Evolutionary conservation across 2,113 vertebrate species (phyloP).

Genomic region (Caloenas nicobarica): DNA sequence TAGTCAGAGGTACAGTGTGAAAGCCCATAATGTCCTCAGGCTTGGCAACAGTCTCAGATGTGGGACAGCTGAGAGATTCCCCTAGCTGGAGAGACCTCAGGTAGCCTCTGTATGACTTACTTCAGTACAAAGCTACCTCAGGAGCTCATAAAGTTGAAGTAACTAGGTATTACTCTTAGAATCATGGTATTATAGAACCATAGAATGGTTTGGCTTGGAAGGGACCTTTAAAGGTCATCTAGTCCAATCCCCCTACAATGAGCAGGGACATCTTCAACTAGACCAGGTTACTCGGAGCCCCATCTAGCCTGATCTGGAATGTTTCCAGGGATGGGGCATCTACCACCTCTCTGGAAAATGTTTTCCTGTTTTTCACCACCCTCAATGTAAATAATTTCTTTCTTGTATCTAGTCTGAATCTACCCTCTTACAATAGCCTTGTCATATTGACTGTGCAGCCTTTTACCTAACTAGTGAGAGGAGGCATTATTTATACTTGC

Average conservation of each 20-base stretch:
- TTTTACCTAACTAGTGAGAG: background rate
- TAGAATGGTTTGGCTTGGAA: background rate
- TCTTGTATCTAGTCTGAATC: background rate
- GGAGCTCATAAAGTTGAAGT: background rate
- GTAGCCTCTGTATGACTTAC: background rate
- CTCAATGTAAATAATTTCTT: rapidly evolving
- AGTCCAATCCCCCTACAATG: rapidly evolving
- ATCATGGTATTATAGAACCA: background rate
- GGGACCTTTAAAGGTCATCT: background rate
- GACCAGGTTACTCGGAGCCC: background rate
- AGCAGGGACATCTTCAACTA: background rate
- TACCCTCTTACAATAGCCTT: background rate
- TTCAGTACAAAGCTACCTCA: background rate
- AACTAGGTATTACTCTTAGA: background rate
- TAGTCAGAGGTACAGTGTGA: background rate
- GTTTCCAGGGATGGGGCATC: background rate
- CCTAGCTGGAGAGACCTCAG: background rate
- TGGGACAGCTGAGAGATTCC: rapidly evolving
- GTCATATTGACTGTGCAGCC: background rate
- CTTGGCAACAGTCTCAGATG: background rate
- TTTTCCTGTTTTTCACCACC: background rate
- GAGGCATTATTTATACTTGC: background rate
- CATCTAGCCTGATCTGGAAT: background rate
- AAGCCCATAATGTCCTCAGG: background rate
- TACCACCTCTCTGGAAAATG: background rate